Percentiles rank a stretch among this genome's conserved stretches.
Evolutionary conservation across 2,888 invertebrate species (phyloP).

Genomic region (Blastobasis lacticolella): DNA sequence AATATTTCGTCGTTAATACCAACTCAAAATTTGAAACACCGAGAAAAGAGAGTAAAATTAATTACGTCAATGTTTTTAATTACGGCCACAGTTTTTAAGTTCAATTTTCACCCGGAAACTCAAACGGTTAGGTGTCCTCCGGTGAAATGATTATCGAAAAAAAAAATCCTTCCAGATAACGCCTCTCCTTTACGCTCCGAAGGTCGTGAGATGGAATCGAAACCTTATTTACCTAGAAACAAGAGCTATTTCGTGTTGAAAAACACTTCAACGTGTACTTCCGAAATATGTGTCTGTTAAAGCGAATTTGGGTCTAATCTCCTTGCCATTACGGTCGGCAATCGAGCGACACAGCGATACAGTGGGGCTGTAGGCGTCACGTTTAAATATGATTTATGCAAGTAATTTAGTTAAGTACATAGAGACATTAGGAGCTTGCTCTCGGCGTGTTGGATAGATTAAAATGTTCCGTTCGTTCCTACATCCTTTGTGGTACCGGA

Average conservation of each 20-base stretch:
- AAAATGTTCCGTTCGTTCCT: conserved; percentile 50
- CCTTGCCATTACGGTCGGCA: conserved; percentile 24
- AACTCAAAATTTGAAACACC: not conserved
- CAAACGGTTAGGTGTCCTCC: conserved; percentile 27
- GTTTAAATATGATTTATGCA: conserved; percentile 73
- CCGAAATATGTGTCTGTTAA: not conserved
- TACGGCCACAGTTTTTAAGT: conserved; percentile 7
- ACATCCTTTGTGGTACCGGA: conserved; percentile 38
- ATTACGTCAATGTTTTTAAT: conserved; percentile 2
- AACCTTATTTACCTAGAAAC: conserved; percentile 24
- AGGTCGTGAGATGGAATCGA: conserved; percentile 20
- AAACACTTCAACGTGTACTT: conserved; percentile 7
- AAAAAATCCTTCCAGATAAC: conserved; percentile 38
- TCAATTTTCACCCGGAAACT: conserved; percentile 22
- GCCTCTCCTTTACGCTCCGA: conserved; percentile 18
- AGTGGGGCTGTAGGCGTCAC: conserved; percentile 42
- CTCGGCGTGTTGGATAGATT: conserved; percentile 52
- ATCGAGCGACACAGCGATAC: conserved; percentile 21
- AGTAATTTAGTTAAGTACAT: conserved; percentile 72
- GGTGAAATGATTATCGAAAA: conserved; percentile 32
- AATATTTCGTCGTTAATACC: no score
- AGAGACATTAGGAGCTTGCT: conserved; percentile 53
- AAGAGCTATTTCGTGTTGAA: conserved; percentile 29
- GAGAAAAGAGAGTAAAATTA: not conserved
- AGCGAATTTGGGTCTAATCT: conserved; percentile 27